Evolutionary conservation across 2,113 vertebrate species (phyloP).

Genomic region (Stomatorhinus ivindoensis): DNA sequence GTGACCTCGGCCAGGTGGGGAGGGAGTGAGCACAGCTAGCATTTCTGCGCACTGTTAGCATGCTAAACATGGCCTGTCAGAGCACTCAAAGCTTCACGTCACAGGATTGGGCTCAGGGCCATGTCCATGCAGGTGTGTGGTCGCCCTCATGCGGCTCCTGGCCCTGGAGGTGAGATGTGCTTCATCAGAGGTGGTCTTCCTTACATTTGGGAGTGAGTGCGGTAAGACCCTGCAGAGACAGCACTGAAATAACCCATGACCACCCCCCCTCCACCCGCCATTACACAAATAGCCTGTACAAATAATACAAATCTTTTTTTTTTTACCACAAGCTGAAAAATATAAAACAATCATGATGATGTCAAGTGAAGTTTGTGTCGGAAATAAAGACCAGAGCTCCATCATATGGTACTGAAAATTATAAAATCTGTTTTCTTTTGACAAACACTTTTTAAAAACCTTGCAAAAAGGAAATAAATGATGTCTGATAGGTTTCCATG

Average conservation of each 20-base stretch:
- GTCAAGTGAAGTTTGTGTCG: neutral
- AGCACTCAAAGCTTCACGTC: neutral
- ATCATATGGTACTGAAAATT: neutral
- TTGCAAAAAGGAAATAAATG: neutral
- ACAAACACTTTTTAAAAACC: neutral
- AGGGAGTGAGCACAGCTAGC: neutral
- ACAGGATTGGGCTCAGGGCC: neutral
- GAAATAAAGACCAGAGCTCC: neutral
- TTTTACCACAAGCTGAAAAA: neutral
- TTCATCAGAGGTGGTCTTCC: conserved; percentile 4
- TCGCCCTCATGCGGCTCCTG: neutral
- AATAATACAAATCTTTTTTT: neutral
- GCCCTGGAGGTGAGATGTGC: neutral
- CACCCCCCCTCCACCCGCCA: neutral
- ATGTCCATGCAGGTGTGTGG: conserved; percentile 7
- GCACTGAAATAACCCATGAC: neutral
- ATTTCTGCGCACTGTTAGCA: neutral
- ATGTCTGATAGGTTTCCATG: neutral
- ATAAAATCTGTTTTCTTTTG: neutral
- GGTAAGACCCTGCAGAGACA: neutral
- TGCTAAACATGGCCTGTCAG: conserved; percentile 7
- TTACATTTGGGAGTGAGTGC: too few species aligned
- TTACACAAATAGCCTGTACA: neutral
- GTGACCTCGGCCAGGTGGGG: neutral
- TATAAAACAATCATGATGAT: neutral